Evolutionary conservation across 2,797 vertebrate species (phyloP).

Genomic region (Rhinella marina): DNA sequence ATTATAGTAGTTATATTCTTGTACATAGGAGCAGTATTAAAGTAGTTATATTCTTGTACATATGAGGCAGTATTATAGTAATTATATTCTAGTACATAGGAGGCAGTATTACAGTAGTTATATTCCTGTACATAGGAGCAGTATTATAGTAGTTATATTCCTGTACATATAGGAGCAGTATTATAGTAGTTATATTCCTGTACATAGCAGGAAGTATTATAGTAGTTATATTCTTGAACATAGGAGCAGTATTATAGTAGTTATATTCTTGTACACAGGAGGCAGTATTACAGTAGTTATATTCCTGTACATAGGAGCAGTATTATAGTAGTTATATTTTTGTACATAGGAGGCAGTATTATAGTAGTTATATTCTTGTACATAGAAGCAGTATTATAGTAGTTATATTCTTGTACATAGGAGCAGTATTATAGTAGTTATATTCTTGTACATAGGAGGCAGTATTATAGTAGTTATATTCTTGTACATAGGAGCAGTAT

Average conservation of each 20-base stretch:
- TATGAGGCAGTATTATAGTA: background rate
- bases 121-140: background rate
- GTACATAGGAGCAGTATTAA: background rate
- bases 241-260: background rate
- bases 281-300: no score
- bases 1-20: background rate
- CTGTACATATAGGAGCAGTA: background rate
- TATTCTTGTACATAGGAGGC: background rate
- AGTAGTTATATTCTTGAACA: conserved; percentile 4
- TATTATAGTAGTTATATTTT: background rate
- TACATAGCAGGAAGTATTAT: background rate
- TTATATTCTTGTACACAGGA: background rate
- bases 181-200: background rate
- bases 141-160: background rate
- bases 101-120: no score
- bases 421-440: background rate
- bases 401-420: background rate
- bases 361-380: no score
- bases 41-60: background rate
- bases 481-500: background rate
- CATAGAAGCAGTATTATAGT: background rate
- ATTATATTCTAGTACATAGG: background rate
- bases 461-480: conserved; percentile 3
- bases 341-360: background rate
- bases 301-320: background rate